Evolutionary conservation across 2,113 vertebrate genomes (phyloP), one percentile per base, ranked within the genome.

Genomic region (Vidua chalybeata): DNA sequence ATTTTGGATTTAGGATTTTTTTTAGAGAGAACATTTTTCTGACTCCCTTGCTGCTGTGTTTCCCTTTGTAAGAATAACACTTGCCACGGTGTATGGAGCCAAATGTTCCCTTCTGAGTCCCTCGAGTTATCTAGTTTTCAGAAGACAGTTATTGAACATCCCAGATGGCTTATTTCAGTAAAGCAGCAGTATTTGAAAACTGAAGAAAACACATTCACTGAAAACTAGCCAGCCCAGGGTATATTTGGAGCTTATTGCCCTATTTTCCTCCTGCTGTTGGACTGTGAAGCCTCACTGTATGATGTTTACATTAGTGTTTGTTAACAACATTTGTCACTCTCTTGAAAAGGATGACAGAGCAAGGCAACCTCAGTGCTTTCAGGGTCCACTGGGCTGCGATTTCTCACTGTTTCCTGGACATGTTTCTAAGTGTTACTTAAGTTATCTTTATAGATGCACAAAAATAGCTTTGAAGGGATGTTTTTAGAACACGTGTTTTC

Each of bases 51-150:
- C 85, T 92, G 56, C 68, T 59, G 16, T 68, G 52, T 84, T 93
- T 90, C 61, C 56, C 28, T 92, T 93, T 93, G 77, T 78, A 93
- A 95, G 92, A 92, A 45, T 81, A 85, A 82, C 56, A 68, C 58
- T 88, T 93, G 92, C 61, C 52, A 67, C 10, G 11, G 64, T 52
- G 43, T 86, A 28, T n/a, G 74, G 63, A 93, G 79, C 68, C 88
- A 90, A 81, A 68, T 71, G 61, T 93, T 96, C 75, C 48, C 8
- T 93, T 91, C 84, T 33, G 61, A 68, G 31, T 92, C 83, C 72
- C 69, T 81, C 3, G 59, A 95, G 90, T 89, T 92, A 72, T 17
- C 73, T 66, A 14, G 45, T 55, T 92, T 92, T 92, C 35, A 71
- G 74, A 89, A 95, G 73, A 64, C 49, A 56, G 85, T 81, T 92